phyloP scores from a whole-genome alignment of 2,113 vertebrate genomes.

The Callaeas wilsoni region DNA sequence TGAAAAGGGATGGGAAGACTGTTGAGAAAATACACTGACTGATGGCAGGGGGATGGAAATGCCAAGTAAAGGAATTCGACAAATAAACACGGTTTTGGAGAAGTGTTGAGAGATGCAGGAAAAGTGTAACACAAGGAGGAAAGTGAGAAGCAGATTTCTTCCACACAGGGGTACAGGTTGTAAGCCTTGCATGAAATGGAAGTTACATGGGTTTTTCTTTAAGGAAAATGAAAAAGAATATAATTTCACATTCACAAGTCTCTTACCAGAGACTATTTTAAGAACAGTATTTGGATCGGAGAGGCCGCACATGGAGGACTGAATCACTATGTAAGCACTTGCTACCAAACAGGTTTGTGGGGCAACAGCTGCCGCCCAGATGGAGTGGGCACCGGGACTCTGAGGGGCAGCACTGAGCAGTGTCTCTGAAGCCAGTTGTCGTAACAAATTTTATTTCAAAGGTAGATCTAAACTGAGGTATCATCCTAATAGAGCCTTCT shows the following conservation, averaged over 20 bases:
- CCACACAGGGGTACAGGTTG: neutral
- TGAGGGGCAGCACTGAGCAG: neutral
- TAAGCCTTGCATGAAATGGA: neutral
- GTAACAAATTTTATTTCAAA: neutral
- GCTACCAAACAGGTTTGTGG: neutral
- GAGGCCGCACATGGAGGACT: neutral
- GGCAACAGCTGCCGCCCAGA: neutral
- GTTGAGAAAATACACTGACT: neutral
- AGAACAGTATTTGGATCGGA: neutral
- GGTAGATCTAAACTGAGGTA: neutral
- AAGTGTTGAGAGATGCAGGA: neutral
- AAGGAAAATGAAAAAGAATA: neutral
- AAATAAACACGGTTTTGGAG: neutral
- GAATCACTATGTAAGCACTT: neutral
- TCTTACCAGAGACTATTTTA: neutral
- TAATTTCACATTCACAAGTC: neutral
- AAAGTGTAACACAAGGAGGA: neutral
- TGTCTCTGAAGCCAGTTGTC: neutral
- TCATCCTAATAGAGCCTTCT: neutral
- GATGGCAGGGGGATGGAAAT: neutral
- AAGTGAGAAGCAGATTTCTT: neutral
- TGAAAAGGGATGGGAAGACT: neutral
- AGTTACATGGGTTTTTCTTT: neutral
- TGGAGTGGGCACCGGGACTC: accelerated
- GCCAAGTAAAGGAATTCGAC: neutral